A percentile compares a stretch with the other conserved stretches of the same genome.
Evolutionary conservation across 2,888 invertebrate genomes (phyloP).

Genomic region (Cephus rjabovi): DNA sequence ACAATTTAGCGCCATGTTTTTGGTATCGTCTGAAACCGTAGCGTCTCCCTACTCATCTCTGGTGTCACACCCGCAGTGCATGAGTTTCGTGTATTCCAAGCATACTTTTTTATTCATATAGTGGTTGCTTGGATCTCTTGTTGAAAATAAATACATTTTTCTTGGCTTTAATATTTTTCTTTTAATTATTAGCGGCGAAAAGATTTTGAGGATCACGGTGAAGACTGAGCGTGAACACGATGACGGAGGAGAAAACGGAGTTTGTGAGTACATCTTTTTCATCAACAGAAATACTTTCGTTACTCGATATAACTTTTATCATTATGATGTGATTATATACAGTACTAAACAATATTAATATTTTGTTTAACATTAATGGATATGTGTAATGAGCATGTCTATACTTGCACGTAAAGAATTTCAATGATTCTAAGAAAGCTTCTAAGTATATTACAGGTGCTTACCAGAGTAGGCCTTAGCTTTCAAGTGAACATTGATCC

Average conservation of each 20-base stretch:
- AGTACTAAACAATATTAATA: background rate
- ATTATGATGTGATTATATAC: background rate
- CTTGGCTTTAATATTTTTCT: background rate
- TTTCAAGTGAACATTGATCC: background rate
- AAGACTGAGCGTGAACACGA: conserved; percentile 11
- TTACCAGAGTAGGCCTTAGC: background rate
- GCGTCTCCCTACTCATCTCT: no score
- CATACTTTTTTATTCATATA: background rate
- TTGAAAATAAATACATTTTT: background rate
- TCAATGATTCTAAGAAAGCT: background rate
- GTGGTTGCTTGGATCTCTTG: background rate
- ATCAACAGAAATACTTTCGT: background rate
- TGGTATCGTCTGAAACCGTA: no score
- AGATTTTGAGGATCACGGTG: background rate
- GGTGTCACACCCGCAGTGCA: background rate
- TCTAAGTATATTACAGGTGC: background rate
- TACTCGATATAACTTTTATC: conserved; percentile 20
- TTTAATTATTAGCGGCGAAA: background rate
- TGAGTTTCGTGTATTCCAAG: background rate
- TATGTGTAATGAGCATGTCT: background rate
- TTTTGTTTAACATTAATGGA: background rate
- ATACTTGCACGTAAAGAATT: background rate
- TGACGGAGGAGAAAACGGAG: conserved; percentile 52
- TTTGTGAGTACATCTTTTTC: conserved; percentile 42
- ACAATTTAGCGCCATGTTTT: no score